phyloP scores from a whole-genome alignment of 2,888 invertebrate species.

The Eulithis testata region DNA sequence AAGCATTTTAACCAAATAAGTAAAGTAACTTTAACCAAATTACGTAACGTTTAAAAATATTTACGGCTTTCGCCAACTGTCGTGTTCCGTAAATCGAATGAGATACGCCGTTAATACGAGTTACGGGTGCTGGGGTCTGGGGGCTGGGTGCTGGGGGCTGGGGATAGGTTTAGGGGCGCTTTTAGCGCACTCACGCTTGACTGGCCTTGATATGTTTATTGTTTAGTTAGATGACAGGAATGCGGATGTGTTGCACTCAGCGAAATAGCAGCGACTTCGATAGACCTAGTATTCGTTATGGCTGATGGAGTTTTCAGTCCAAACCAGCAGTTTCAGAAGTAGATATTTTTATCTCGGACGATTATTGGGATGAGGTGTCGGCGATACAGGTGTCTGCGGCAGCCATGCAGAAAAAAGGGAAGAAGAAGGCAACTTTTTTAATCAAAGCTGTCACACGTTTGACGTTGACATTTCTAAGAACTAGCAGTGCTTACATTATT shows the following conservation, averaged over 20 bases:
- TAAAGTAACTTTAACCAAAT: conserved; percentile 14
- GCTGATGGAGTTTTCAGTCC: too few relatives aligned
- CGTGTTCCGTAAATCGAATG: conserved; percentile 37
- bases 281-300: too few relatives aligned
- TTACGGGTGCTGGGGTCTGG: conserved; percentile 25
- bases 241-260: background rate
- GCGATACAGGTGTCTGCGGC: too few relatives aligned
- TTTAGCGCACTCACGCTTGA: conserved; percentile 26
- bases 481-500: too few relatives aligned
- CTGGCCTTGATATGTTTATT: conserved; percentile 22
- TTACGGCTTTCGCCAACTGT: conserved; percentile 21
- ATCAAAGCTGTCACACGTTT: too few relatives aligned
- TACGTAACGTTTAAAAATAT: conserved; percentile 19
- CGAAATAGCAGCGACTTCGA: background rate
- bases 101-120: conserved; percentile 44
- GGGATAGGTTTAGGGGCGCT: conserved; percentile 11
- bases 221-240: conserved; percentile 4
- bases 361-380: too few relatives aligned
- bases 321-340: too few relatives aligned
- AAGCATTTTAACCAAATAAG: conserved; percentile 12
- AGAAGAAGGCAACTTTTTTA: too few relatives aligned
- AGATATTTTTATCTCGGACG: too few relatives aligned
- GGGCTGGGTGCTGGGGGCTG: background rate
- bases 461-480: too few relatives aligned
- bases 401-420: too few relatives aligned